A percentile compares a stretch with the other conserved stretches of the same genome.
phyloP scores from a whole-genome alignment of 2,888 invertebrate species.

The Pemphredon lugubris region DNA sequence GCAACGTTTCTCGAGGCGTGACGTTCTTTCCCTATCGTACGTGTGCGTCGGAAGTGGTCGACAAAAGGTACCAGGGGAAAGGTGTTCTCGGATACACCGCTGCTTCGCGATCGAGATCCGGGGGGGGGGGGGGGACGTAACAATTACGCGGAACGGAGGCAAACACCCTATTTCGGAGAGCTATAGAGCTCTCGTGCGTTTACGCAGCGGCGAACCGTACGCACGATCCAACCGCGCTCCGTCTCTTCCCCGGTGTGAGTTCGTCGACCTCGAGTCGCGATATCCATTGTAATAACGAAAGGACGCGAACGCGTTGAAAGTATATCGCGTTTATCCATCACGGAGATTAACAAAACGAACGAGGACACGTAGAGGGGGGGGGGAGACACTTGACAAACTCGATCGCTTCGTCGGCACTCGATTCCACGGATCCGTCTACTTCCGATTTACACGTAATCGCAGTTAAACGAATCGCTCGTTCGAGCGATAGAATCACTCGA shows the following conservation, averaged over 20 bases:
- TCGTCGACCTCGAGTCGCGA: slow-evolving; percentile 5
- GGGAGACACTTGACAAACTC: too few species aligned
- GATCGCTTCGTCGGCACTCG: too few species aligned
- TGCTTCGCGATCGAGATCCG: slow-evolving; percentile 40
- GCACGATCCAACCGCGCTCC: neutral
- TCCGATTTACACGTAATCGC: neutral
- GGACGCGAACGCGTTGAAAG: neutral
- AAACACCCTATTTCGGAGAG: neutral
- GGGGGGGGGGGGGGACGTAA: too few species aligned
- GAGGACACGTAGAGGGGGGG: too few species aligned
- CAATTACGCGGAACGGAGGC: slow-evolving; percentile 30
- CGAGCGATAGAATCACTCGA: too few species aligned
- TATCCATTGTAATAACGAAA: slow-evolving; percentile 22
- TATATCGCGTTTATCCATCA: too few species aligned
- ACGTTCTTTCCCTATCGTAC: neutral
- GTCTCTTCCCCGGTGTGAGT: neutral
- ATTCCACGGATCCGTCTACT: neutral
- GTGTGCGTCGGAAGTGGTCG: slow-evolving; percentile 22
- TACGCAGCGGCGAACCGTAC: neutral
- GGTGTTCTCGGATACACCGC: slow-evolving; percentile 26
- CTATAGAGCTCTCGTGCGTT: neutral
- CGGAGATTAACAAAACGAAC: too few species aligned
- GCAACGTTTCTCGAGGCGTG: slow-evolving; percentile 5
- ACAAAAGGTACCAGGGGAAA: slow-evolving; percentile 12
- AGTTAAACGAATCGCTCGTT: too few species aligned